Conservation (phyloP, 2,113 vertebrate species). For the Holacanthus passer region DNA sequence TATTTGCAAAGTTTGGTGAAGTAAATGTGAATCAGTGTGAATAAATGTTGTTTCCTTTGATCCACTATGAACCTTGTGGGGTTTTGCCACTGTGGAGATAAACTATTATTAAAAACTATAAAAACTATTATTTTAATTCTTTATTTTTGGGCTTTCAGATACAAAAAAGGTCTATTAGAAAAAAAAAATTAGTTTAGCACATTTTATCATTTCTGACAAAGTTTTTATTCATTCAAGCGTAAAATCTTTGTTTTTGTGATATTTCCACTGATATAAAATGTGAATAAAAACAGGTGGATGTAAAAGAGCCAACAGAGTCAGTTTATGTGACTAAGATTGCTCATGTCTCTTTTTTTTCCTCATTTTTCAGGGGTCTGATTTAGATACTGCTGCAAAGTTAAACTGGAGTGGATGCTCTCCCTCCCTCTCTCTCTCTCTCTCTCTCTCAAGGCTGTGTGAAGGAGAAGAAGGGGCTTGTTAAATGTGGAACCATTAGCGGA, state of each 20-base stretch:
- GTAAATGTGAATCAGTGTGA: neutral
- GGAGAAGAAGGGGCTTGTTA: conserved; percentile 48
- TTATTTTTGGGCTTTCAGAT: too few species aligned
- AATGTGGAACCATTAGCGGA: conserved; percentile 70
- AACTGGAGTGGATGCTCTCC: neutral
- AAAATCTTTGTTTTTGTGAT: neutral
- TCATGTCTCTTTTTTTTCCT: conserved; percentile 4
- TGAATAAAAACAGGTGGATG: too few species aligned
- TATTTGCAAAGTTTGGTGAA: neutral
- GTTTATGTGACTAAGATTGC: neutral
- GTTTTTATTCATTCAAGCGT: too few species aligned
- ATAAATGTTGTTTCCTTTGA: neutral
- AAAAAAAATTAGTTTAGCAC: too few species aligned
- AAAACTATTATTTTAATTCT: too few species aligned
- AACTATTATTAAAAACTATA: too few species aligned
- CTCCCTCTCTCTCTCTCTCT: conserved; percentile 3
- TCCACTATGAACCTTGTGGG: neutral
- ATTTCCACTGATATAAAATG: neutral
- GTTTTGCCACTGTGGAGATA: neutral
- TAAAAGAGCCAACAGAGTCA: too few species aligned
- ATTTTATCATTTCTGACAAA: too few species aligned
- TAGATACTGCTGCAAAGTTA: neutral
- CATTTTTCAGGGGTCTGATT: neutral
- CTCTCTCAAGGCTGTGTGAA: conserved; percentile 16
- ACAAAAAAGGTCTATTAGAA: too few species aligned